These are phyloP conservation scores for Nowickia ferox DNA, from an alignment of 2,888 invertebrate genomes.

Conservation along the genomic window DNA sequence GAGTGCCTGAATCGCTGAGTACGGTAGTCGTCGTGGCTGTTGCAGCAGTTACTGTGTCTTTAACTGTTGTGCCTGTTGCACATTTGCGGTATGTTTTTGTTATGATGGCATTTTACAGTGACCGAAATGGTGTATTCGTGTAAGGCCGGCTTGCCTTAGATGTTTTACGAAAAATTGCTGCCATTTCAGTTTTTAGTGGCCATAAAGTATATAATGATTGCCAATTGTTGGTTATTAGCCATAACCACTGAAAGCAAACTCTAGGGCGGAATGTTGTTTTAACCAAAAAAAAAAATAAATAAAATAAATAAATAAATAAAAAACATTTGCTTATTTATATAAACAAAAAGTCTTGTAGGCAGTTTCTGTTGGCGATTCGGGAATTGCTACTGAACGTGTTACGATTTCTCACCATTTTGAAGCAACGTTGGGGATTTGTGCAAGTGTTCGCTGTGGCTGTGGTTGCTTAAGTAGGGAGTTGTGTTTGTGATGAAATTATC, in stretches of 20 bases:
- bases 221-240: slow-evolving; percentile 75
- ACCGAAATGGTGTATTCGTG: slow-evolving; percentile 61
- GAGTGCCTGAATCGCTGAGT: slow-evolving; percentile 8
- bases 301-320: neutral
- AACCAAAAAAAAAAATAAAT: neutral
- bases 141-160: slow-evolving; percentile 78
- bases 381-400: slow-evolving; percentile 69
- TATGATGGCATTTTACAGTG: slow-evolving; percentile 55
- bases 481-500: slow-evolving; percentile 7
- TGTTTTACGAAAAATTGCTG: slow-evolving; percentile 82
- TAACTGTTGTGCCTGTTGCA: slow-evolving; percentile 32
- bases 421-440: slow-evolving; percentile 24
- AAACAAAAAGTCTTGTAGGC: slow-evolving; percentile 42
- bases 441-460: neutral
- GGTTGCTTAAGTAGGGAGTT: slow-evolving; percentile 6
- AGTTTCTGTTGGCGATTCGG: slow-evolving; percentile 47
- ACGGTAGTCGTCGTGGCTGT: slow-evolving; percentile 48
- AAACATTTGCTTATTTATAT: slow-evolving; percentile 32
- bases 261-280: slow-evolving; percentile 28
- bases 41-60: slow-evolving; percentile 24
- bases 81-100: slow-evolving; percentile 58
- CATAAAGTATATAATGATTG: slow-evolving; percentile 80
- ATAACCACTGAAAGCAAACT: slow-evolving; percentile 67
- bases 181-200: slow-evolving; percentile 82
- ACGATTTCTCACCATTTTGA: slow-evolving; percentile 70